phyloP scores from a whole-genome alignment of 2,888 invertebrate genomes.

The Amphipoea oculea region DNA sequence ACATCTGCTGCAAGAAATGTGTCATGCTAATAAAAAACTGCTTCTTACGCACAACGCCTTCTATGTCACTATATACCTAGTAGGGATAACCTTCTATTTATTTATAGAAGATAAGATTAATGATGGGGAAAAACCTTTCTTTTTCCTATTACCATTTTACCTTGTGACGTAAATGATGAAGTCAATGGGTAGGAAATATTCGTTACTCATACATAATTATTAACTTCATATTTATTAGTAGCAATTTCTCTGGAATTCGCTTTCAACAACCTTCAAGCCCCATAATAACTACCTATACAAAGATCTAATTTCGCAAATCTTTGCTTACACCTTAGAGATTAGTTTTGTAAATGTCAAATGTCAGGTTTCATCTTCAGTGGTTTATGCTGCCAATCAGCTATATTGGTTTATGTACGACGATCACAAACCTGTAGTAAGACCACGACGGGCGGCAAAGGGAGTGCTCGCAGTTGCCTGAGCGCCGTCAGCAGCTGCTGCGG shows the following conservation, averaged over 20 bases:
- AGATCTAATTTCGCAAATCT: neutral
- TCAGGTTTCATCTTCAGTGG: neutral
- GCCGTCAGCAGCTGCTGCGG: slow-evolving; percentile 83
- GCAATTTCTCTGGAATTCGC: neutral
- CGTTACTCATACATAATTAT: neutral
- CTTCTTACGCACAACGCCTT: slow-evolving; percentile 12
- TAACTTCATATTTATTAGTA: neutral
- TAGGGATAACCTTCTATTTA: slow-evolving; percentile 21
- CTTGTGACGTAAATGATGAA: slow-evolving; percentile 15
- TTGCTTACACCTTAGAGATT: neutral
- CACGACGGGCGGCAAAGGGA: slow-evolving; percentile 84
- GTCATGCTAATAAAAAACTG: slow-evolving; percentile 37
- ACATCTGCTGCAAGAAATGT: slow-evolving; percentile 40
- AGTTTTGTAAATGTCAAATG: neutral
- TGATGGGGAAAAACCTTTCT: slow-evolving; percentile 19
- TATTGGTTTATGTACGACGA: neutral
- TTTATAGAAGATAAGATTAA: slow-evolving; percentile 13
- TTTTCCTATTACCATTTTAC: slow-evolving; percentile 1
- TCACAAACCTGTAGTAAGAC: slow-evolving; percentile 84
- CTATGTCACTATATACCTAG: neutral
- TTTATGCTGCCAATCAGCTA: neutral
- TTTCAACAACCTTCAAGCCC: neutral
- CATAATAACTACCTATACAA: neutral
- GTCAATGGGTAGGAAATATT: slow-evolving; percentile 2
- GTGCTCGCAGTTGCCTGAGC: slow-evolving; percentile 81